Percentiles rank a stretch among this genome's conserved stretches.
Conservation (phyloP, 2,888 invertebrate genomes). For the Seira ritae region DNA sequence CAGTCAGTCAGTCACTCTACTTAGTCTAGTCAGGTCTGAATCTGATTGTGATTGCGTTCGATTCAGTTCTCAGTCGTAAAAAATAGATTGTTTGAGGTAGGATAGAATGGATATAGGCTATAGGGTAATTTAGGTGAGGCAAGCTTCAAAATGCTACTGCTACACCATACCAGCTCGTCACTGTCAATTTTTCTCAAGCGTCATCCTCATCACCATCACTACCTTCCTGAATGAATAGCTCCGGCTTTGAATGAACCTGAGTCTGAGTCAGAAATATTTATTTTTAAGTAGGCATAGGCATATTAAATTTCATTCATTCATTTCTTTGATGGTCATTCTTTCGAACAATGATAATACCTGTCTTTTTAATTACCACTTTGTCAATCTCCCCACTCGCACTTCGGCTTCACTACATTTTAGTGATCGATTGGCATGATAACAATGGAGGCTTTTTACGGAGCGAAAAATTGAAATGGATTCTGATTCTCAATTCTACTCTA, state of each 20-base stretch:
- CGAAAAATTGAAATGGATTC: neutral
- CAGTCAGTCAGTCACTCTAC: slow-evolving; percentile 17
- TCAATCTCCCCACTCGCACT: slow-evolving; percentile 33
- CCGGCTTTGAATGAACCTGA: too few species aligned
- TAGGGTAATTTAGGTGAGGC: too few species aligned
- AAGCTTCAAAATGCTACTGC: too few species aligned
- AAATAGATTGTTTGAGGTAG: too few species aligned
- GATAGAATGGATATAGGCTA: neutral
- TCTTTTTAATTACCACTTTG: slow-evolving; percentile 53
- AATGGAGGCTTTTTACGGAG: slow-evolving; percentile 40
- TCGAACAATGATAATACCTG: slow-evolving; percentile 32
- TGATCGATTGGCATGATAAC: slow-evolving; percentile 32
- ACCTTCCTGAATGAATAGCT: slow-evolving; percentile 19
- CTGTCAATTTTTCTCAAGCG: neutral
- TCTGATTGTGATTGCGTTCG: slow-evolving; percentile 19
- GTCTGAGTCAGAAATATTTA: too few species aligned
- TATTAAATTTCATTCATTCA: slow-evolving; percentile 20
- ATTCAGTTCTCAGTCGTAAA: too few species aligned
- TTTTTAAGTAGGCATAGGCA: slow-evolving; percentile 4
- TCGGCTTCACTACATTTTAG: too few species aligned
- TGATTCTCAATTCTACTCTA: neutral
- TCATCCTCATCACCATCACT: neutral
- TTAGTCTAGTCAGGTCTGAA: slow-evolving; percentile 22
- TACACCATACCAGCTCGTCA: too few species aligned
- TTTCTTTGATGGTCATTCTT: slow-evolving; percentile 18